A percentile compares a stretch with the other conserved stretches of the same genome.
phyloP scores from a whole-genome alignment of 2,888 invertebrate genomes.

The Elegia similella region DNA sequence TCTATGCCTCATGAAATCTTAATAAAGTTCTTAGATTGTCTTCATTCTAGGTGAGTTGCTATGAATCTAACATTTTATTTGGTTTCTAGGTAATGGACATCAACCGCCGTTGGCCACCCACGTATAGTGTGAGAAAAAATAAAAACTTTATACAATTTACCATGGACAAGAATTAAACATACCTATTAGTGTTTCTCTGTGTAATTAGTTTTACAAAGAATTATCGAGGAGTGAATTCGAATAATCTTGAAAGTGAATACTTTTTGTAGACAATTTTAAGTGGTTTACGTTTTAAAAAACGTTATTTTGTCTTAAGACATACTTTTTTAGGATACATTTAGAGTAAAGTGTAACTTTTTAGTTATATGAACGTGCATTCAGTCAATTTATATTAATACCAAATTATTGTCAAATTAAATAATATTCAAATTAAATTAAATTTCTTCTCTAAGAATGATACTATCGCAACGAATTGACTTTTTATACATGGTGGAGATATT shows the following conservation, averaged over 20 bases:
- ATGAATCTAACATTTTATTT: background rate
- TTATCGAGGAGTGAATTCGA: conserved; percentile 10
- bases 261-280: background rate
- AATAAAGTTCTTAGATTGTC: no score
- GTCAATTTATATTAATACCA: background rate
- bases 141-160: conserved; percentile 38
- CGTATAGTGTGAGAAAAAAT: conserved; percentile 59
- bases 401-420: background rate
- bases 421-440: background rate
- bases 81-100: conserved; percentile 67
- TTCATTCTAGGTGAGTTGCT: background rate
- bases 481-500: no score
- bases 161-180: conserved; percentile 18
- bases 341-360: background rate
- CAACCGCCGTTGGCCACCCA: conserved; percentile 82
- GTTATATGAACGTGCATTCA: background rate
- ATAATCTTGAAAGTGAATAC: conserved; percentile 15
- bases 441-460: no score
- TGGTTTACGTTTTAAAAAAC: conserved; percentile 1
- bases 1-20: no score
- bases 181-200: conserved; percentile 21
- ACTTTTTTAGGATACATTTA: background rate
- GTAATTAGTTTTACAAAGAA: conserved; percentile 14
- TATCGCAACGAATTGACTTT: no score
- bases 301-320: background rate